phyloP scores from a whole-genome alignment of 2,888 invertebrate genomes.

The Tetragnatha montana region DNA sequence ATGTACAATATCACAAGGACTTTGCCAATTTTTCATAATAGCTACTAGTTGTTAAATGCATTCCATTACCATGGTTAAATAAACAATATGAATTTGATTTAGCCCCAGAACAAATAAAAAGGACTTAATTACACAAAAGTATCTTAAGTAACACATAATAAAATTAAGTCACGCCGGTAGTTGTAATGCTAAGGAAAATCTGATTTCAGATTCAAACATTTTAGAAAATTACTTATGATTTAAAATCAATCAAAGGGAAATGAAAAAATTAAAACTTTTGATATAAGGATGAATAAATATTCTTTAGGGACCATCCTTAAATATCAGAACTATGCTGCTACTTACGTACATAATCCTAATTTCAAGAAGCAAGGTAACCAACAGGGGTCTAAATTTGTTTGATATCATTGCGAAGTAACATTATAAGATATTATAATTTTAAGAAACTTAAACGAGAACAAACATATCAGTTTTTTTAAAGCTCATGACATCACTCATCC shows the following conservation, averaged over 20 bases:
- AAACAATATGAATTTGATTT: too few species aligned
- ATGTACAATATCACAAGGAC: too few species aligned
- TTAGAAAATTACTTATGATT: not conserved
- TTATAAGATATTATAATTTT: constrained; percentile 14
- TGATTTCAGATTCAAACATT: not conserved
- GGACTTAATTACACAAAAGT: not conserved
- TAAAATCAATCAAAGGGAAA: not conserved
- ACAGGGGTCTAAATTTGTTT: not conserved
- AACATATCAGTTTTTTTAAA: constrained; percentile 12
- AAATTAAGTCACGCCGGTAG: not conserved
- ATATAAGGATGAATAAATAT: not conserved
- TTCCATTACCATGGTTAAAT: too few species aligned
- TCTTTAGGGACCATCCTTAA: not conserved
- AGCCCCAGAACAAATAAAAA: too few species aligned
- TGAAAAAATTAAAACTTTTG: not conserved
- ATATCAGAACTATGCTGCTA: constrained; percentile 2
- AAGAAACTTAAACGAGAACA: constrained; percentile 30
- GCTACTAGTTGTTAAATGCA: too few species aligned
- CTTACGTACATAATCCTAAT: constrained; percentile 48
- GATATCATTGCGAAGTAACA: constrained; percentile 43
- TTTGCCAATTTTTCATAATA: too few species aligned
- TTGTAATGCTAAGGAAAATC: not conserved
- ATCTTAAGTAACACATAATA: not conserved
- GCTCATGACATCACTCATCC: constrained; percentile 19
- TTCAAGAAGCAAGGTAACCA: constrained; percentile 28